Conservation (phyloP, 2,888 invertebrate species). For the Laothoe populi region DNA sequence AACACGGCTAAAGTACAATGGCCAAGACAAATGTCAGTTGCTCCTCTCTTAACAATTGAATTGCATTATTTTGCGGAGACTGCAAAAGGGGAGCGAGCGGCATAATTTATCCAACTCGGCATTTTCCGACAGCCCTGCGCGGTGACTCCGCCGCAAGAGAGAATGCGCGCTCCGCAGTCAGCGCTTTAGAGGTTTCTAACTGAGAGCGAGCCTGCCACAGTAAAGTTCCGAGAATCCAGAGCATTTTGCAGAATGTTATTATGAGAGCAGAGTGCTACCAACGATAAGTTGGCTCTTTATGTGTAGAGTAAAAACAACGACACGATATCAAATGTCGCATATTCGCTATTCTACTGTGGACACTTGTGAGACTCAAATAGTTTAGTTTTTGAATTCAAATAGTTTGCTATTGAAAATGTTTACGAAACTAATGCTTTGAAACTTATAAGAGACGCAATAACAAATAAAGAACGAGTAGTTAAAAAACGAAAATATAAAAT, state of each 20-base stretch:
- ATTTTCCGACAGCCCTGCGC: slow-evolving; percentile 76
- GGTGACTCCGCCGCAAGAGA: slow-evolving; percentile 68
- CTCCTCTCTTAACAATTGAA: slow-evolving; percentile 69
- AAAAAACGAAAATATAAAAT: slow-evolving; percentile 17
- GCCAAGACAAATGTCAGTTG: slow-evolving; percentile 69
- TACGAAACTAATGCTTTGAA: background rate
- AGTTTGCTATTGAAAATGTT: background rate
- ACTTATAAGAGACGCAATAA: background rate
- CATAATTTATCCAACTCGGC: slow-evolving; percentile 78
- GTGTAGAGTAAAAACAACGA: slow-evolving; percentile 52
- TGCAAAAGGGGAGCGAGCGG: slow-evolving; percentile 73
- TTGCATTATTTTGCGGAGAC: slow-evolving; percentile 77
- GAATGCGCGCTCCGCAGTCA: slow-evolving; percentile 76
- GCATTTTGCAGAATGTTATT: slow-evolving; percentile 81
- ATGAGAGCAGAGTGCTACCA: slow-evolving; percentile 66
- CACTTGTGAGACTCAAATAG: background rate
- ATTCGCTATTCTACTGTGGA: slow-evolving; percentile 19
- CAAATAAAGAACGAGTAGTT: slow-evolving; percentile 24
- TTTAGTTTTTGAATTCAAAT: background rate
- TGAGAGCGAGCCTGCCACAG: slow-evolving; percentile 65
- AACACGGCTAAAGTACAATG: slow-evolving; percentile 53
- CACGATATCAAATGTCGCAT: slow-evolving; percentile 28
- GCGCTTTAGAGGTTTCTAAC: slow-evolving; percentile 78
- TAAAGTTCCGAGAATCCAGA: slow-evolving; percentile 78
- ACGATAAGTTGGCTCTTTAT: slow-evolving; percentile 72